Base-by-base conservation (phyloP, 2,113 vertebrate genomes). In the Garra rufa region DNA sequence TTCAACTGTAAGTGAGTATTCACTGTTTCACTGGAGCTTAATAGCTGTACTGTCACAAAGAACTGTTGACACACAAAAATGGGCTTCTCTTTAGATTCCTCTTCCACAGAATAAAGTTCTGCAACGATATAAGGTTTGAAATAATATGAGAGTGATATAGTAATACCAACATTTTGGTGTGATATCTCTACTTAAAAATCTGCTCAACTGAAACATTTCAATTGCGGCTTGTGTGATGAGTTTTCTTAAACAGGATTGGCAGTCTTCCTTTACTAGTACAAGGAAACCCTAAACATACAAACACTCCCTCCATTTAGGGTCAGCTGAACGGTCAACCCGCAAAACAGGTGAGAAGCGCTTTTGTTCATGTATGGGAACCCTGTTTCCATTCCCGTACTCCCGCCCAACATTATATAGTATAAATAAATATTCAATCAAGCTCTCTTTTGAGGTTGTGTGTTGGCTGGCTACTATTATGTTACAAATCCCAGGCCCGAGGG, bases 401-500 rank as follows among this genome's bases (percentile, higher is more conserved):
- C 63, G 82, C 82, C 85, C 83, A 65, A 88, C 85, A 61, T 85
- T 65, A 83, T 52, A 82, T 59, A 43, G 78, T 78, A 87, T 91
- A 93, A 91, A 90, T 84, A 93, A 90, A 89, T 91, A 88, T 82
- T 92, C 84, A 91, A 80, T 80, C 78, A 80, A 65, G 59, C 92
- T 75, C 59, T 89, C 90, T 90, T 93, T 92, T 91, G 89, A 91
- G 92, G 92, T 92, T 94, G 92, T 85, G 92, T 93, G 61, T 92
- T 94, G 93, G 91, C 92, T 91, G 91, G 87, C 87, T 86, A 88
- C 91, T 93, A 93, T 93, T 93, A 90, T 84, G 89, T 95, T 94
- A 94, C 93, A 94, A 92, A 93, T 94, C 92, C 92, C 92, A 91
- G 89, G 91, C 92, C 88, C 63, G 86, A 92, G 88, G 87, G 85